Evolutionary conservation across 2,888 invertebrate species (phyloP), one percentile per base, ranked within the genome.

Genomic region (Sthenelais limicola): DNA sequence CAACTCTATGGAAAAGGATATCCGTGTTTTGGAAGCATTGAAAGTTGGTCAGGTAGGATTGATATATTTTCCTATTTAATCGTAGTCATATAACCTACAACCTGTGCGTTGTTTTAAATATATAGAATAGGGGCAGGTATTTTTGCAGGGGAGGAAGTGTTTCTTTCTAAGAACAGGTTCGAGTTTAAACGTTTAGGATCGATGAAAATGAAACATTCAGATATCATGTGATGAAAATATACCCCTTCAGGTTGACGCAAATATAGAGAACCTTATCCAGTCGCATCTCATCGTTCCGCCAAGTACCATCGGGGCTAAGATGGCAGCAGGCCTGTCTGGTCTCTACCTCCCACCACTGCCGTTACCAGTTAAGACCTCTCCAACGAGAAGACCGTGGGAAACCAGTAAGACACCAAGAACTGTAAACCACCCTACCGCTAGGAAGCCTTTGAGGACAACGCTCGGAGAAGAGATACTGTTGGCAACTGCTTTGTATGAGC

Each of bases 1-100:
- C 12, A 82, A 84, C 72, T 80, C 82, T 2, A 73, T 77, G 48
- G 87, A 87, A 78, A 83, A 81, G 72, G 86, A 87, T 76, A 78
- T 79, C 43, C 71, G 86, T 30, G 86, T 87, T 0, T 75, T 86
- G 35, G 86, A 87, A 68, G 87, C 86, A 21, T 78, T 87, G 1
- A 86, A 85, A 82, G 85, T 86, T 21, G 86, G 84, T 48, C 85
- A 87, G 84, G 84, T 86, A n/a, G n/a, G n/a, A n/a, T n/a, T n/a
- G n/a, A n/a, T n/a, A n/a, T n/a, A n/a, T n/a, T n/a, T n/a, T n/a
- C n/a, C n/a, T n/a, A n/a, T n/a, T n/a, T n/a, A n/a, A n/a, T n/a
- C n/a, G n/a, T n/a, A n/a, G n/a, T n/a, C n/a, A n/a, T n/a, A n/a
- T n/a, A n/a, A n/a, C n/a, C n/a, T n/a, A n/a, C n/a, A n/a, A n/a